A percentile compares a stretch with the other conserved stretches of the same genome.
Conservation (phyloP, 2,888 invertebrate genomes). For the Drosophila paranaensis region DNA sequence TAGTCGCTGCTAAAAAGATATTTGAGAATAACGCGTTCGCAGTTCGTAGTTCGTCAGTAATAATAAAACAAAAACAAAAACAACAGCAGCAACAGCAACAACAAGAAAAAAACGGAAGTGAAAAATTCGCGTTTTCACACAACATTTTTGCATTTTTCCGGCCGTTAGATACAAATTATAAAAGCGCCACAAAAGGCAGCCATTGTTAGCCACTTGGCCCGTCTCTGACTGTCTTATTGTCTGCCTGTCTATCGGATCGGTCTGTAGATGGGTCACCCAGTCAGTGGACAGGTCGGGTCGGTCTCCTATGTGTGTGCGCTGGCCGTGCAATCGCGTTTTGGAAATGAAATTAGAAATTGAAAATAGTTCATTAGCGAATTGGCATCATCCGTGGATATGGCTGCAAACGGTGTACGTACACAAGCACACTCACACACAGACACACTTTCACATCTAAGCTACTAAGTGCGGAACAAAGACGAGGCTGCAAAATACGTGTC, state of each 20-base stretch:
- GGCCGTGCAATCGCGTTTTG: constrained; percentile 50
- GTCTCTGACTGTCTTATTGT: constrained; percentile 23
- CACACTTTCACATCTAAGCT: constrained; percentile 1
- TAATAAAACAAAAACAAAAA: constrained; percentile 3
- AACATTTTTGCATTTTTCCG: constrained; percentile 67
- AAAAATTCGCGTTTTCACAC: constrained; percentile 75
- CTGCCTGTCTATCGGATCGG: constrained; percentile 32
- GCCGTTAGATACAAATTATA: constrained; percentile 58
- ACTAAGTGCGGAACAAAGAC: constrained; percentile 46
- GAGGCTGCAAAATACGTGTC: constrained; percentile 37
- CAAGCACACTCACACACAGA: constrained; percentile 1
- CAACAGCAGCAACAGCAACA: background rate
- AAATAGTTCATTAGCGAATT: constrained; percentile 74
- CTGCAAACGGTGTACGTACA: constrained; percentile 80
- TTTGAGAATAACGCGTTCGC: constrained; percentile 60
- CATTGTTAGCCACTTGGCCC: constrained; percentile 66
- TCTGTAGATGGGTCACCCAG: constrained; percentile 58
- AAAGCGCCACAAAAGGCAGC: constrained; percentile 50
- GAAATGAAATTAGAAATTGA: constrained; percentile 82
- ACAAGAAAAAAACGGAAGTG: constrained; percentile 67
- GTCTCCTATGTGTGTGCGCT: constrained; percentile 43
- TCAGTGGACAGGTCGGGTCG: constrained; percentile 40
- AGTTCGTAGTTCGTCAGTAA: constrained; percentile 53
- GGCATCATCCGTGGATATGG: constrained; percentile 82
- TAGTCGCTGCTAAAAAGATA: constrained; percentile 53